These are phyloP conservation scores for Sorex maritimensis DNA, from an alignment of 2,797 vertebrate genomes.

Conservation along the genomic window DNA sequence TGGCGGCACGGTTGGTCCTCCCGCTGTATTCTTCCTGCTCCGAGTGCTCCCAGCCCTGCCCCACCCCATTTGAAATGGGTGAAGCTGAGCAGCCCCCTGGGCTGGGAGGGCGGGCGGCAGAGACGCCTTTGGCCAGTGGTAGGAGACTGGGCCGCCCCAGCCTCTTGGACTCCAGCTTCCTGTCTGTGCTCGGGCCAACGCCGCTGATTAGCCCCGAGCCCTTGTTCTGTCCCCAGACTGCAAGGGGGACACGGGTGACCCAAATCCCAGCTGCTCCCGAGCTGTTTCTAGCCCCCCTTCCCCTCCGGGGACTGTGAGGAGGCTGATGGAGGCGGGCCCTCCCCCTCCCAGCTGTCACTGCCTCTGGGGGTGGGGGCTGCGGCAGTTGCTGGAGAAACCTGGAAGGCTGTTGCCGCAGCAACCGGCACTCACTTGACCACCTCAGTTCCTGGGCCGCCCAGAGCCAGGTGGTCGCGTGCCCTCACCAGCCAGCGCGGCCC, in stretches of 20 bases:
- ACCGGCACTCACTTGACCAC: conserved; percentile 80
- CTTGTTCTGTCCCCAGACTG: conserved; percentile 47
- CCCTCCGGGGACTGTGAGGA: conserved; percentile 60
- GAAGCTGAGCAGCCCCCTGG: neutral
- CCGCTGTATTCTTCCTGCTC: neutral
- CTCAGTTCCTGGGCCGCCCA: conserved; percentile 61
- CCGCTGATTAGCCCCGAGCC: conserved; percentile 33
- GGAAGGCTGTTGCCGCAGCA: conserved; percentile 84
- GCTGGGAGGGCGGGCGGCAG: neutral
- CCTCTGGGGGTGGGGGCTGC: conserved; percentile 80
- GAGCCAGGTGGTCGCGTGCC: conserved; percentile 60
- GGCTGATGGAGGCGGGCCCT: conserved; percentile 66
- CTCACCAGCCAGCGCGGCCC: neutral
- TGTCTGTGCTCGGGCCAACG: neutral
- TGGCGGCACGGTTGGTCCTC: neutral
- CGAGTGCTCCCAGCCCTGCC: neutral
- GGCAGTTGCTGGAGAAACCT: conserved; percentile 85
- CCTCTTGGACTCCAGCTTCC: neutral
- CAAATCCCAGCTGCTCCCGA: conserved; percentile 75
- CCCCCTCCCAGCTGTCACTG: conserved; percentile 79
- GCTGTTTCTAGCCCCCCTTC: conserved; percentile 78
- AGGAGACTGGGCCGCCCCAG: neutral
- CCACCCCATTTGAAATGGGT: neutral
- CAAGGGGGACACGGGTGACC: conserved; percentile 65
- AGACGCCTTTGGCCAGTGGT: neutral